Percentiles rank a stretch among this genome's conserved stretches.
phyloP scores from a whole-genome alignment of 2,797 vertebrate genomes.

The Lepidocolaptes lacrymiger region DNA sequence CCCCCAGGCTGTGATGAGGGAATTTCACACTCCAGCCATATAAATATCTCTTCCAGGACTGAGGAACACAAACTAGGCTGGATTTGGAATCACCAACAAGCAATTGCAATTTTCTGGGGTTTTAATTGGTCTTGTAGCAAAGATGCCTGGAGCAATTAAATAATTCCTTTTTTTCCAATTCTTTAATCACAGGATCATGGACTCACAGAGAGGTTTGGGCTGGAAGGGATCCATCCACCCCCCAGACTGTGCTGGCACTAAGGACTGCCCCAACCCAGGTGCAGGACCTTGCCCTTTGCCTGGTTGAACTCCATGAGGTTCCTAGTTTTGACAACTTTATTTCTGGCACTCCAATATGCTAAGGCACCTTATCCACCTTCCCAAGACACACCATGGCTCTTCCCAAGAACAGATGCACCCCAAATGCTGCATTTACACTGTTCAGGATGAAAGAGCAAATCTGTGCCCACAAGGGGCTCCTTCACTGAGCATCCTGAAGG shows the following conservation, averaged over 20 bases:
- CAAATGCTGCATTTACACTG: background rate
- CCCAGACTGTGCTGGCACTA: background rate
- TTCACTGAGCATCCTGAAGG: background rate
- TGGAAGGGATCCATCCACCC: background rate
- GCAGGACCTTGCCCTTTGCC: background rate
- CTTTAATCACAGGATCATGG: background rate
- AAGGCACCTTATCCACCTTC: background rate
- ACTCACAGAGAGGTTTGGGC: background rate
- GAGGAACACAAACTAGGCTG: background rate
- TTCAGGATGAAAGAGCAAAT: background rate
- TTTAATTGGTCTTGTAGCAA: background rate
- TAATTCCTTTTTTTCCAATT: background rate
- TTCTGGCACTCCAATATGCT: background rate
- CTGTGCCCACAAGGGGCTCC: background rate
- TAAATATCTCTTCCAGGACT: background rate
- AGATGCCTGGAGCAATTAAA: background rate
- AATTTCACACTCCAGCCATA: background rate
- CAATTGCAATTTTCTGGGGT: background rate
- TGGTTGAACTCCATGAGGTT: background rate
- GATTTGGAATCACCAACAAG: background rate
- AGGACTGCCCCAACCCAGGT: background rate
- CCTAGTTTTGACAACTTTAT: background rate
- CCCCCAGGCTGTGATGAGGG: background rate
- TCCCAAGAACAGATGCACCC: background rate
- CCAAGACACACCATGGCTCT: background rate